These are phyloP conservation scores for Cactoblastis cactorum DNA, from an alignment of 2,888 invertebrate genomes.

Conservation along the genomic window DNA sequence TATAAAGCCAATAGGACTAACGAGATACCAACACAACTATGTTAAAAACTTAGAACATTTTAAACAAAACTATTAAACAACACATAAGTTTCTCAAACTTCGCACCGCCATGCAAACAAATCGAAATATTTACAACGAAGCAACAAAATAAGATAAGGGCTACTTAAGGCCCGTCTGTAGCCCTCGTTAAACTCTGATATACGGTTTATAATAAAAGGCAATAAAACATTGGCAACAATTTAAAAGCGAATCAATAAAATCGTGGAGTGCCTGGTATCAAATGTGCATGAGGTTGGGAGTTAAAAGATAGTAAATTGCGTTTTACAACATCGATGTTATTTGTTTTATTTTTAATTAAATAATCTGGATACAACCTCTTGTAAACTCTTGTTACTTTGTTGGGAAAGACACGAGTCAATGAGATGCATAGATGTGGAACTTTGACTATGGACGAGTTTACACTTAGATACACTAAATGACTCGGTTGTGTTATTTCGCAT, in stretches of 20 bases:
- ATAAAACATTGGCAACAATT: constrained; percentile 77
- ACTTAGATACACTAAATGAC: no score
- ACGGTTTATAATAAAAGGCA: constrained; percentile 72
- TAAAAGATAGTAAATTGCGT: constrained; percentile 67
- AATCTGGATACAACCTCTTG: constrained; percentile 25
- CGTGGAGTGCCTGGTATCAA: constrained; percentile 50
- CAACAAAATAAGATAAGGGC: constrained; percentile 66
- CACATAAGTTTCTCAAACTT: not conserved
- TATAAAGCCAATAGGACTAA: no score
- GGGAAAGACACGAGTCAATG: constrained; percentile 3
- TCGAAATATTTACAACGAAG: constrained; percentile 56
- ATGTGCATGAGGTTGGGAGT: constrained; percentile 51
- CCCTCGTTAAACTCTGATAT: constrained; percentile 75
- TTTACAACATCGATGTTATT: constrained; percentile 52
- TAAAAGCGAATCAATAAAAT: constrained; percentile 72
- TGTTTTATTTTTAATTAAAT: constrained; percentile 59
- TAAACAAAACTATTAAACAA: not conserved
- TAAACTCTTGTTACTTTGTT: constrained; percentile 42
- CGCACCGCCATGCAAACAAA: constrained; percentile 27
- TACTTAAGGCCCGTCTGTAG: constrained; percentile 57
- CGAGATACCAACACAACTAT: no score
- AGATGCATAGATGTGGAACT: not conserved
- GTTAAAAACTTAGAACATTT: not conserved
- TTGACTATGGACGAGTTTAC: not conserved
- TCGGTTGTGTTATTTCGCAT: no score